A percentile compares a stretch with the other conserved stretches of the same genome.
Evolutionary conservation across 1,140 invertebrate genomes (phyloP).

Genomic region (Bombus terrestris): DNA sequence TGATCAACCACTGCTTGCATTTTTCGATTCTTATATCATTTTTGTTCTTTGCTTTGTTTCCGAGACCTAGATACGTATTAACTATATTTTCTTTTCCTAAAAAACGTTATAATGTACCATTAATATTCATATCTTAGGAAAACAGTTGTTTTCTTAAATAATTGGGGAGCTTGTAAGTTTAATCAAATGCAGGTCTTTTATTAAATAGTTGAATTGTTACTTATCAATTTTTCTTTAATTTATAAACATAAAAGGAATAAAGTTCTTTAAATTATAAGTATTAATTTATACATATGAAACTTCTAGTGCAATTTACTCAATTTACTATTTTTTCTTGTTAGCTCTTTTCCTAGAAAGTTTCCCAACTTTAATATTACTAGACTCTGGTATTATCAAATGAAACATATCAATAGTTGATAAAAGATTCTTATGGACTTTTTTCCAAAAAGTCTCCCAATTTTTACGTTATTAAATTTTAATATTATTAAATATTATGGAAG

Average conservation of each 20-base stretch:
- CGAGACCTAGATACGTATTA: background rate
- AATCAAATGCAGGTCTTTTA: too few relatives aligned
- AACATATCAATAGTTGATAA: background rate
- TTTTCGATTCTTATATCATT: background rate
- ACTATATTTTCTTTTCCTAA: background rate
- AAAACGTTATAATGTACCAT: background rate
- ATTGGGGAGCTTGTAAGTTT: background rate
- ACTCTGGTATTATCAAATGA: background rate
- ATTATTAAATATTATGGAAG: background rate
- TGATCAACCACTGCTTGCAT: background rate
- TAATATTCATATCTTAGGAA: background rate
- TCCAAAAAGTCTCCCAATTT: background rate
- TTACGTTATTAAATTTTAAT: background rate
- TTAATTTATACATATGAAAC: too few relatives aligned
- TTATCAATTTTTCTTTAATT: too few relatives aligned
- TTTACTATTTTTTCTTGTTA: too few relatives aligned
- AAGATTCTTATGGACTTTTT: background rate
- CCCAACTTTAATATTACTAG: background rate
- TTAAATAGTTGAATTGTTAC: too few relatives aligned
- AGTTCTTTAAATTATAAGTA: too few relatives aligned
- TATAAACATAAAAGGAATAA: too few relatives aligned
- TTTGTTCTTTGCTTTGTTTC: background rate
- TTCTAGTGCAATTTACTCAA: too few relatives aligned
- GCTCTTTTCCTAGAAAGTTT: background rate
- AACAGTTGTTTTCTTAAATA: background rate